Conservation (phyloP, 2,797 vertebrate genomes). For the Linurgus olivaceus region DNA sequence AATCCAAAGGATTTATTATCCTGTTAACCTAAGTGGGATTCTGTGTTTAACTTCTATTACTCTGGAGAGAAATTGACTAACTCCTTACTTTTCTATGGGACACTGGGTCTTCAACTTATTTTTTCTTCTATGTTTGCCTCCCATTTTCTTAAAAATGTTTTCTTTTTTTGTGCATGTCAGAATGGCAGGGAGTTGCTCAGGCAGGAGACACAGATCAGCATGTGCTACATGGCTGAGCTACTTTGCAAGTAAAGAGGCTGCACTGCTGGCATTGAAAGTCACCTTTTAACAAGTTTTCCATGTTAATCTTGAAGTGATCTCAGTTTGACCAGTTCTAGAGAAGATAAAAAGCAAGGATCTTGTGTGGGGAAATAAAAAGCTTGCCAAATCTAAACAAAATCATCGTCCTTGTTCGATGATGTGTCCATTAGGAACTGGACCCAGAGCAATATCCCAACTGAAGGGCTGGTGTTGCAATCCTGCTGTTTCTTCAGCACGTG, state of each 20-base stretch:
- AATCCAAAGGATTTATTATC: constrained; percentile 11
- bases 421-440: background rate
- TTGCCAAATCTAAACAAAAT: constrained; percentile 5
- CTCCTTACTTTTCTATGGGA: background rate
- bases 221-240: background rate
- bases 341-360: constrained; percentile 5
- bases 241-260: background rate
- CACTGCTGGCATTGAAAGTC: background rate
- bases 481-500: background rate
- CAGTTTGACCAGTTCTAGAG: background rate
- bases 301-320: constrained; percentile 50
- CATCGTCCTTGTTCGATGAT: background rate
- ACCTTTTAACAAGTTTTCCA: constrained; percentile 30
- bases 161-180: background rate
- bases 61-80: background rate
- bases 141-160: background rate
- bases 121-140: background rate
- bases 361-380: background rate
- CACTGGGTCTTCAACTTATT: background rate
- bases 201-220: background rate
- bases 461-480: background rate
- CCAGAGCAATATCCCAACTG: background rate
- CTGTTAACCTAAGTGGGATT: background rate
- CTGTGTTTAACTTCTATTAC: background rate
- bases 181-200: background rate